Conservation (phyloP, 2,888 invertebrate genomes). For the Lasioglossum zephyrum region DNA sequence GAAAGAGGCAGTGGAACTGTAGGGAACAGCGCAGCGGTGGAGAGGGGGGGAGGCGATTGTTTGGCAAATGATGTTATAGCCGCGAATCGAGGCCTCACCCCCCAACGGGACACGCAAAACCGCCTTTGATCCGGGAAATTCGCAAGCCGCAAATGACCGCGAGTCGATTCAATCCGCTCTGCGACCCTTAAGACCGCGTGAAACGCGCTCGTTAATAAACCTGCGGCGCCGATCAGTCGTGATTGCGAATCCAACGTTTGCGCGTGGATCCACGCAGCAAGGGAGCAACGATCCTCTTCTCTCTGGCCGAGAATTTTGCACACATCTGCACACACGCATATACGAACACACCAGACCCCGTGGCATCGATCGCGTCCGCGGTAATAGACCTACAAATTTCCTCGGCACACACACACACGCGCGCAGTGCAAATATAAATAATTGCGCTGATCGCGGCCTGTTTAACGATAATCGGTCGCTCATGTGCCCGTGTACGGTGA, state of each 20-base stretch:
- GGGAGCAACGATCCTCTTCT: background rate
- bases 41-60: constrained; percentile 32
- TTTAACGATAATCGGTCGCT: background rate
- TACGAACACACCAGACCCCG: background rate
- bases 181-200: constrained; percentile 31
- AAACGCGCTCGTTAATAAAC: constrained; percentile 11
- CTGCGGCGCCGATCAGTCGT: background rate
- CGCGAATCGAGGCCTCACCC: constrained; percentile 32
- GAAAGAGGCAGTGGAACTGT: constrained; percentile 1
- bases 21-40: too few species aligned
- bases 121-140: constrained; percentile 49
- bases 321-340: background rate
- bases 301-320: background rate
- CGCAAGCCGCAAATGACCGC: constrained; percentile 32
- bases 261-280: background rate
- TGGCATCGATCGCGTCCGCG: background rate
- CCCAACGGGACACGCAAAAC: constrained; percentile 32
- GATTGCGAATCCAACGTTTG: background rate
- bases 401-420: background rate
- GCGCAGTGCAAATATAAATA: background rate
- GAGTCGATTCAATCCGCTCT: constrained; percentile 41
- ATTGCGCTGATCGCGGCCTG: background rate
- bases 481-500: background rate
- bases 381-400: background rate
- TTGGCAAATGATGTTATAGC: constrained; percentile 54